Conservation (phyloP, 2,888 invertebrate genomes). For the Nineta flava region DNA sequence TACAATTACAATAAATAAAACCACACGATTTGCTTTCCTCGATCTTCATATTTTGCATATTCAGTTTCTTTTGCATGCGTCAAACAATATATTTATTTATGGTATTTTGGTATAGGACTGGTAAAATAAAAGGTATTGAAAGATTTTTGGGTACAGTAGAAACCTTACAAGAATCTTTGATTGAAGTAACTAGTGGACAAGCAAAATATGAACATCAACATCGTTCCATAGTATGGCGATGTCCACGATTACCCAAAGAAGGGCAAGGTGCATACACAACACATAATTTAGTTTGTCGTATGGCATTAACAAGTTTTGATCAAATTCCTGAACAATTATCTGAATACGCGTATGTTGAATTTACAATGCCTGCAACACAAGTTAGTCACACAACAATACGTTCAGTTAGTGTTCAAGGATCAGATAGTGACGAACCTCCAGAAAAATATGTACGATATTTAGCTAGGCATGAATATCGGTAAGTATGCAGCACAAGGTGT, state of each 20-base stretch:
- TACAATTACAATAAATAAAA: no score
- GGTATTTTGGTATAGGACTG: conserved; percentile 37
- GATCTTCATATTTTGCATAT: no score
- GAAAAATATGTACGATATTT: conserved; percentile 97
- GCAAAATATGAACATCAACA: conserved; percentile 99
- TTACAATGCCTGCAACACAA: conserved; percentile 97
- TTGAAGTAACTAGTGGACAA: conserved; percentile 90
- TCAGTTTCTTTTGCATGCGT: conserved; percentile 1
- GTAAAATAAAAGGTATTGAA: conserved; percentile 86
- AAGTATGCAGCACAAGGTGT: conserved; percentile 18
- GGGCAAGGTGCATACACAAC: conserved; percentile 99
- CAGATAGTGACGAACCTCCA: conserved; percentile 76
- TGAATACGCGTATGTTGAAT: conserved; percentile 81
- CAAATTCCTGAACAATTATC: conserved; percentile 89
- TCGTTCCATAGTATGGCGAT: conserved; percentile 94
- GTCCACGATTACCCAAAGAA: conserved; percentile 92
- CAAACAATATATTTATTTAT: conserved; percentile 4
- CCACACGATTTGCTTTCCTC: no score
- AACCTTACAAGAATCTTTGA: conserved; percentile 75
- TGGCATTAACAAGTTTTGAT: conserved; percentile 94
- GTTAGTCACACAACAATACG: conserved; percentile 90
- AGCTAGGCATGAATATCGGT: conserved; percentile 90
- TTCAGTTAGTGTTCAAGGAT: conserved; percentile 78
- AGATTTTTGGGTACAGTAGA: conserved; percentile 83
- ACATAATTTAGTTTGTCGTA: conserved; percentile 84